Base-by-base conservation (phyloP, 2,113 vertebrate species). In the Brienomyrus brachyistius region DNA sequence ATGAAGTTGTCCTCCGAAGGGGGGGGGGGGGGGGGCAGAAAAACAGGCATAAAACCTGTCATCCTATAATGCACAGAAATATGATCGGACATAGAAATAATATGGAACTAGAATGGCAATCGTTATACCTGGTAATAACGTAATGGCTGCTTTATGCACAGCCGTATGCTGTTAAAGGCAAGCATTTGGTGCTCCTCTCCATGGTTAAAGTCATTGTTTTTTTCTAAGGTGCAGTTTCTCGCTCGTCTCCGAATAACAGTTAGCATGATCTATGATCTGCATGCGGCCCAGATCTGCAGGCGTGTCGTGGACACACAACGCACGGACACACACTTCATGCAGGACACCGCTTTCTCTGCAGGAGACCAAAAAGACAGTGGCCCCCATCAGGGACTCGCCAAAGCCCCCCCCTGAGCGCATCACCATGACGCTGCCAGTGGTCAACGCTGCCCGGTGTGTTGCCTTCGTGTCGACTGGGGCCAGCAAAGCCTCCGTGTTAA, bases 391-490 rank as follows among this genome's bases (percentile, higher is more conserved):
- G 0, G 96, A 99, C 93, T 99, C 98, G 7, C 98, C 98, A 0
- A 99, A 99, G 93, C 97, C 97, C 0, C 98, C 98, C 0, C 94
- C 97, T 0, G 93, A 97, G 90, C 95, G 98, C 0, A 95, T 99
- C 19, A 99, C 97, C 6, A 92, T 99, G 56, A 99, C 98, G 0
- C 95, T 98, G 0, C 97, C 97, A 0, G 96, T 97, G 86, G 94
- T 99, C 88, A 99, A 99, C 0, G 95, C 97, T 0, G 97, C 98
- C 0, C 96, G 93, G 10, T 96, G 94, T 4, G 97, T 98, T 2
- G 94, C 96, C 50, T 98, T 99, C 15, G 97, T 99, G 35, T 97
- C 97, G 4, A 98, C 97, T 0, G 98, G 98, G 88, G 97, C 96
- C 85, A 95, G 97, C 94, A 99, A 99, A 95, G 97, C 98, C 0